phyloP scores from a whole-genome alignment of 1,140 invertebrate genomes.

The Lepidurus apus region DNA sequence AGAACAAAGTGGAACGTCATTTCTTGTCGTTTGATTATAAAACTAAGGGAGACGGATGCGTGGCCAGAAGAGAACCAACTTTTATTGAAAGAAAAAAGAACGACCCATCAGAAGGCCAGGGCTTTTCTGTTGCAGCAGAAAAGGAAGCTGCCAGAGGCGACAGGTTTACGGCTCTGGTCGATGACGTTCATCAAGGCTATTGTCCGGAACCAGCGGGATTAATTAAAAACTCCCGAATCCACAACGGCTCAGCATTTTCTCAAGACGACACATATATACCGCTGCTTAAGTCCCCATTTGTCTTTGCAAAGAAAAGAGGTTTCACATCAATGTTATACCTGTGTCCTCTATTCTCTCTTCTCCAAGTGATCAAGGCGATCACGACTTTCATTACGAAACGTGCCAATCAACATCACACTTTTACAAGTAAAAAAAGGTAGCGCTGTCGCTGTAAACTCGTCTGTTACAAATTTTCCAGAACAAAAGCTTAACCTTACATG shows the following conservation, averaged over 20 bases:
- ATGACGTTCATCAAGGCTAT: slow-evolving; percentile 21
- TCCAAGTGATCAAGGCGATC: neutral
- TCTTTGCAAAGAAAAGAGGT: neutral
- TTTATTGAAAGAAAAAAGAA: neutral
- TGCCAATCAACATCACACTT: neutral
- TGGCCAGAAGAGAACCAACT: too few relatives aligned
- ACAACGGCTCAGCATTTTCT: neutral
- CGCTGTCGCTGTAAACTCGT: too few relatives aligned
- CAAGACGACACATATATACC: slow-evolving; percentile 9
- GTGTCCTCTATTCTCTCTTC: neutral
- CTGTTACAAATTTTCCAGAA: too few relatives aligned
- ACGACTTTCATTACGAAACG: slow-evolving; percentile 4
- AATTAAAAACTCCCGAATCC: neutral
- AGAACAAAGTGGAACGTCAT: too few relatives aligned
- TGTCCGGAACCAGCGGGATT: slow-evolving; percentile 16
- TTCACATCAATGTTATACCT: neutral
- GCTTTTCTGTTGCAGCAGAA: neutral
- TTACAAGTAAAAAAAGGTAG: too few relatives aligned
- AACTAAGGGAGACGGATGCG: too few relatives aligned
- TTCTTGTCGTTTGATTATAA: too few relatives aligned
- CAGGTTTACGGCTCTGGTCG: neutral
- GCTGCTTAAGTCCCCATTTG: neutral
- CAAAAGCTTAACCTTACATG: too few relatives aligned
- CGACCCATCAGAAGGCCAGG: neutral
- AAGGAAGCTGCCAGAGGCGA: neutral